Base-by-base conservation (phyloP, 2,797 vertebrate species). In the Aythya fuligula region DNA sequence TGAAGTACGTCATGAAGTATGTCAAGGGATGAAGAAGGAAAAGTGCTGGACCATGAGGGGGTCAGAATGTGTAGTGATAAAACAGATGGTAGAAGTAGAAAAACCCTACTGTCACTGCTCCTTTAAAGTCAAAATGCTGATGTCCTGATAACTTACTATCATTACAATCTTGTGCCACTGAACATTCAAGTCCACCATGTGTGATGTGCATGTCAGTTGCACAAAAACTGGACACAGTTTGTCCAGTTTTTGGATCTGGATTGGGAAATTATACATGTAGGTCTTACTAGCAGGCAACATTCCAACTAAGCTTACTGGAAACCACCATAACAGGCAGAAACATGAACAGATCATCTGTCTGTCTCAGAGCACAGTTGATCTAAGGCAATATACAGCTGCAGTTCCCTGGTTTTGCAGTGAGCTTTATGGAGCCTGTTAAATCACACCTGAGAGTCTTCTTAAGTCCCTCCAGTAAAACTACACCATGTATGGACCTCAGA, bases 401-500 rank as follows among this genome's bases (percentile, higher is more conserved):
- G 7, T 9, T 66, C 7, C 27, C 51, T 85, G 20, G 21, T 64
- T 85, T 80, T 83, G 11, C 27, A 85, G 43, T 70, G 17, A 53
- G 11, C 4, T 36, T 22, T 62, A 0, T 36, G 25, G 22, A 75
- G 13, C 5, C 3, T 80, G 18, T 71, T 88, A 70, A 69, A 21
- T 8, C 22, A 45, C 22, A 6, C 11, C 8, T 61, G 38, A 85
- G 92, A 85, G 17, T 1, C 2, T 36, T 66, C 28, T 54, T 69
- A 45, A 58, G 19, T 45, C 43, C 9, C 5, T 66, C 8, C 4
- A 28, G 14, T 2, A 47, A 7, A 66, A 81, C 30, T 9, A 30
- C 0, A 0, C 17, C 49, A 32, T 1, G 0, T 53, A 28, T 17
- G 20, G 10, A 85, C 28, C 7, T 64, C 34, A 51, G 4, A 38